These are phyloP conservation scores for Numenius arquata DNA, from an alignment of 2,113 vertebrate genomes.

Conservation along the genomic window DNA sequence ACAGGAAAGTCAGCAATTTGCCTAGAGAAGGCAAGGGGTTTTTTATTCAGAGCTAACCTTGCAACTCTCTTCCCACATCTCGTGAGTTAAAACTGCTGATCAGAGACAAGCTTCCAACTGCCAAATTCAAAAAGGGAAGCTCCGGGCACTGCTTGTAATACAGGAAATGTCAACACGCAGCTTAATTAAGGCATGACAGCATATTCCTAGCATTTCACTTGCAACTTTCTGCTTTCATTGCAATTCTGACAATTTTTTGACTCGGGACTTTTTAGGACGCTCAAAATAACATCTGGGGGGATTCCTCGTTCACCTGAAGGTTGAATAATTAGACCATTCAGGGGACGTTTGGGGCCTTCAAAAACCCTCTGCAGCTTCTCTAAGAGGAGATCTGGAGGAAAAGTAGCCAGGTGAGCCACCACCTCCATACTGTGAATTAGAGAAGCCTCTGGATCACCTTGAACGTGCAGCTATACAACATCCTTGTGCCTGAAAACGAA, in stretches of 20 bases:
- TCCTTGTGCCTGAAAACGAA: neutral
- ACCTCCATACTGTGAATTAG: neutral
- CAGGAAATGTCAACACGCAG: neutral
- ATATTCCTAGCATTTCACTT: neutral
- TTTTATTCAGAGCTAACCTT: neutral
- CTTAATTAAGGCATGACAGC: neutral
- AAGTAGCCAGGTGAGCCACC: neutral
- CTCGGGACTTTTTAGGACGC: neutral
- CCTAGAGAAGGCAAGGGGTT: neutral
- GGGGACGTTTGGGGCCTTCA: neutral
- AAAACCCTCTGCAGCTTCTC: neutral
- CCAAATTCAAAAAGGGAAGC: slow-evolving; percentile 32
- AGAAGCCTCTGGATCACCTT: neutral
- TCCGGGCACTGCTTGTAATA: neutral
- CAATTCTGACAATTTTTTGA: neutral
- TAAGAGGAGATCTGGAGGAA: neutral
- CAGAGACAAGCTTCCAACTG: neutral
- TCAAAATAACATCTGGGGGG: neutral
- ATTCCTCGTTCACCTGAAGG: neutral
- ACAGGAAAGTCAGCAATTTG: neutral
- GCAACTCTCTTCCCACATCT: neutral
- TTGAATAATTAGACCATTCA: neutral
- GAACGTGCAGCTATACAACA: neutral
- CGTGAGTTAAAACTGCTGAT: neutral
- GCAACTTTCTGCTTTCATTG: neutral